These are phyloP conservation scores for Thripadectes ignobilis DNA, from an alignment of 2,797 vertebrate species.

Conservation along the genomic window DNA sequence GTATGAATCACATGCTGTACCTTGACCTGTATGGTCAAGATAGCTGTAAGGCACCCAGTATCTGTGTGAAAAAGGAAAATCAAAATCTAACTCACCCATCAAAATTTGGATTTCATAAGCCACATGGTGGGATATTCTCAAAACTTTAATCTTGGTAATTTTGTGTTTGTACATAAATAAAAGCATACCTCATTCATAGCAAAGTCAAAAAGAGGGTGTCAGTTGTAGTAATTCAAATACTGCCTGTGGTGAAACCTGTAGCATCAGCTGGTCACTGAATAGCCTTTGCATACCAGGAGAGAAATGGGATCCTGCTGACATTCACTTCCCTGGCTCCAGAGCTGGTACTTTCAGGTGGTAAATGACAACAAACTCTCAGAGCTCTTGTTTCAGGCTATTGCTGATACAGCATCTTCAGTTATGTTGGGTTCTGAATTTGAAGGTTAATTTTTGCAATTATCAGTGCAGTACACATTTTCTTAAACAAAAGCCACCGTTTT, in stretches of 20 bases:
- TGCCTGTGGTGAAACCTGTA: background rate
- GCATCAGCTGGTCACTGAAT: background rate
- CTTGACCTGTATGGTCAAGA: background rate
- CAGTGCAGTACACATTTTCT: background rate
- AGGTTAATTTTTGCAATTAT: slow-evolving; percentile 55
- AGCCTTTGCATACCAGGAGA: background rate
- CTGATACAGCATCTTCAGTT: background rate
- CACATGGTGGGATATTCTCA: background rate
- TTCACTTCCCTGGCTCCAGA: background rate
- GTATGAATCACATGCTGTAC: background rate
- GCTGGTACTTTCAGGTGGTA: background rate
- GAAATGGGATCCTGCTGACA: background rate
- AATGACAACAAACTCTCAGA: background rate
- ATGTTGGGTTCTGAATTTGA: slow-evolving; percentile 16
- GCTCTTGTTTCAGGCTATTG: background rate
- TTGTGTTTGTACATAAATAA: background rate
- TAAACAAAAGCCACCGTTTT: slow-evolving; percentile 27
- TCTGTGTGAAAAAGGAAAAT: background rate
- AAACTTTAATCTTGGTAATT: background rate
- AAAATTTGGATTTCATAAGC: background rate
- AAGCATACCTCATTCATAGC: background rate
- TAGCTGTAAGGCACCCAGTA: background rate
- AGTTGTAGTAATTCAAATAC: background rate
- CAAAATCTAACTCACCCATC: background rate
- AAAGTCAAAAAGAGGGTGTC: background rate